Conservation (phyloP, 64 coral and sea anemone species). For the Porites australiensis region DNA sequence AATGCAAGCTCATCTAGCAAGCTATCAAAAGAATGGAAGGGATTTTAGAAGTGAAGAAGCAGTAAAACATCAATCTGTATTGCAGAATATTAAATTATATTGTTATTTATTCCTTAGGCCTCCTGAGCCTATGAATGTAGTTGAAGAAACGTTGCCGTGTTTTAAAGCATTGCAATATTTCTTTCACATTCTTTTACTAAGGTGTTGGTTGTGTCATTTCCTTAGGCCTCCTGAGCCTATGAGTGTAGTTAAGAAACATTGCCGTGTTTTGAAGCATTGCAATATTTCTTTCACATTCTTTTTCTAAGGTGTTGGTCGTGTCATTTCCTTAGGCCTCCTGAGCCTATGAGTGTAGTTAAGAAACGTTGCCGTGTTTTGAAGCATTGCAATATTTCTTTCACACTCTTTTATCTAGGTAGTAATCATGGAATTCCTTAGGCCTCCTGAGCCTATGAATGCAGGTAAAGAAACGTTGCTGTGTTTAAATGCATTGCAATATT, state of each 20-base stretch:
- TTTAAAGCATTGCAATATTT: not conserved
- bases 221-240: conserved; percentile 3
- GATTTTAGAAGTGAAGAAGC: not conserved
- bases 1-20: not conserved
- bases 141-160: no score
- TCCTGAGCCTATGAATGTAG: no score
- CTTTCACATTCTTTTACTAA: no score
- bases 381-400: not conserved
- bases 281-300: no score
- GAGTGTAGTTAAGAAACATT: no score
- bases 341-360: no score
- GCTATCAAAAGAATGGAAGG: not conserved
- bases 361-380: not conserved
- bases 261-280: not conserved
- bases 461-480: not conserved
- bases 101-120: conserved; percentile 31
- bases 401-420: not conserved
- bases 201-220: not conserved
- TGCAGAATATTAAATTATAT: not conserved
- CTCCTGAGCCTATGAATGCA: conserved; percentile 25
- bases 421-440: not conserved
- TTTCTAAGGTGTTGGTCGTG: not conserved
- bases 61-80: not conserved
- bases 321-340: no score
- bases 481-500: not conserved